A percentile compares a stretch with the other conserved stretches of the same genome.
phyloP scores from a whole-genome alignment of 2,888 invertebrate species.

The Thysanoteuthis rhombus region DNA sequence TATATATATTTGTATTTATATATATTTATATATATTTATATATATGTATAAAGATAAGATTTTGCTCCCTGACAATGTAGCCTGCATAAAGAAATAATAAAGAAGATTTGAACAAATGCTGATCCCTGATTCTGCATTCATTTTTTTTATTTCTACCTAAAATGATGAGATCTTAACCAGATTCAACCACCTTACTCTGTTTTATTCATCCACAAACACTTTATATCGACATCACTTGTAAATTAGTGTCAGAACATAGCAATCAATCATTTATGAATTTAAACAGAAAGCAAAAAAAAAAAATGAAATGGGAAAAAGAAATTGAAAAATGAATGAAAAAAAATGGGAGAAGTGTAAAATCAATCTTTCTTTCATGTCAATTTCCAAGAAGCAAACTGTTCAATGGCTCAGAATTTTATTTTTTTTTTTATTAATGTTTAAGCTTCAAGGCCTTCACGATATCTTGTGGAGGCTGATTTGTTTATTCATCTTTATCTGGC shows the following conservation, averaged over 20 bases:
- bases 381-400: background rate
- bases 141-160: background rate
- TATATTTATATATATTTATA: no score
- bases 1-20: no score
- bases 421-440: background rate
- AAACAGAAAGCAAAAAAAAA: background rate
- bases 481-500: background rate
- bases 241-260: background rate
- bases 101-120: background rate
- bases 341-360: background rate
- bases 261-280: background rate
- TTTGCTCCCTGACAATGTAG: no score
- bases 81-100: background rate
- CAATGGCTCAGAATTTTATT: background rate
- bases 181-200: background rate
- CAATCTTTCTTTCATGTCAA: background rate
- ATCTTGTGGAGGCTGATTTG: background rate
- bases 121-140: background rate
- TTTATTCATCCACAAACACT: background rate
- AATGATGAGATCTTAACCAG: background rate
- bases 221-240: background rate
- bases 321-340: background rate
- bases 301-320: no score
- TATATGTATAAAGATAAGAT: no score
- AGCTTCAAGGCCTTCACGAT: background rate